Base-by-base conservation (phyloP, 2,888 invertebrate genomes). In the Nezara viridula region DNA sequence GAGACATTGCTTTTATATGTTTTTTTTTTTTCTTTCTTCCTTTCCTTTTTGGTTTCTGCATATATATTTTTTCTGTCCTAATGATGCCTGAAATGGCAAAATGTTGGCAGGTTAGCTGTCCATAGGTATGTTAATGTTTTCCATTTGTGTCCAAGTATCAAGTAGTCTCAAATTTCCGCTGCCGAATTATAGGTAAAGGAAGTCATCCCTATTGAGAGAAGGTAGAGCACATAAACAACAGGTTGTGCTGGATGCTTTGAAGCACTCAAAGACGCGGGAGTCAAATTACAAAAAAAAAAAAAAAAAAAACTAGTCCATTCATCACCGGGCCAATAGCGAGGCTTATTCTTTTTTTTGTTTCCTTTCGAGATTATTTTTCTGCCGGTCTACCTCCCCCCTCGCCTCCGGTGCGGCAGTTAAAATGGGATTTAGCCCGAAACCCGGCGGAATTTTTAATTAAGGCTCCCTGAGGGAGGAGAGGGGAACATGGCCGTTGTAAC, bases 401-500 rank as follows among this genome's bases (percentile, higher is more conserved):
- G 16, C 32, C 32, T 16, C 10, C 55, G 50, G 52, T 49, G 55
- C 37, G 86, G 52, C 86, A 86, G 88, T 88, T 88, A 88, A 88
- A 88, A 88, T 88, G 60, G 88, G 88, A 77, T 73, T 88, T 88
- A 73, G 88, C 88, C 47, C 55, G 88, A 60, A 88, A 88, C 88
- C 77, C 55, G 66, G 77, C 55, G 77, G 88, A 88, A 88, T 88
- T 88, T 88, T 88, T 88, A 88, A 88, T 88, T 88, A 88, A 88
- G 77, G 73, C 88, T 49, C 47, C 86, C 88, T 37, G 66, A 47
- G 66, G 66, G 60, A 44, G 55, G 37, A 32, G 55, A 52, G 73
- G 88, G 88, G 88, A 77, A 77, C 73, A 77, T 66, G 88, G 77
- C 89, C 86, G 86, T 89, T 87, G 86, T 81, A 73, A 89, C 81